Evolutionary conservation across 2,113 vertebrate genomes (phyloP).

Genomic region (Vanacampus margaritifer): DNA sequence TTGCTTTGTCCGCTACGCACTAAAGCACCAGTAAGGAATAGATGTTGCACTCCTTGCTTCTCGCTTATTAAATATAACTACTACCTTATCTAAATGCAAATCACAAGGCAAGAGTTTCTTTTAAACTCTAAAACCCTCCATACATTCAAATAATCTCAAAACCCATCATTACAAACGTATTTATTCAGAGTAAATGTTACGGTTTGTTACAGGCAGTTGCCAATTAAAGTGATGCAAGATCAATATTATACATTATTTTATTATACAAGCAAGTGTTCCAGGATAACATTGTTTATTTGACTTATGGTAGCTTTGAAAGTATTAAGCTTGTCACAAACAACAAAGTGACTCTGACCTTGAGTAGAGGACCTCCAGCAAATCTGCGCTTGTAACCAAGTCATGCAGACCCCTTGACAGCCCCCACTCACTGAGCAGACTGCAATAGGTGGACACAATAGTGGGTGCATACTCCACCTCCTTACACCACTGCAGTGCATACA

Average conservation of each 20-base stretch:
- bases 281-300: background rate
- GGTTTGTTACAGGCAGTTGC: too few relatives aligned
- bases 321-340: background rate
- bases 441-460: slow-evolving; percentile 69
- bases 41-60: too few relatives aligned
- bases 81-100: too few relatives aligned
- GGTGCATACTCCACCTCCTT: slow-evolving; percentile 80
- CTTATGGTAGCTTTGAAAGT: background rate
- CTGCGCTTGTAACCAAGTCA: slow-evolving; percentile 46
- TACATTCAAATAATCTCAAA: too few relatives aligned
- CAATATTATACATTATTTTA: background rate
- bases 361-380: slow-evolving; percentile 78
- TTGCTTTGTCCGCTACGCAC: background rate
- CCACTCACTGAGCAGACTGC: slow-evolving; percentile 76
- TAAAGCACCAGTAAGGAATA: too few relatives aligned
- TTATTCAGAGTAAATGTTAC: too few relatives aligned
- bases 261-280: background rate
- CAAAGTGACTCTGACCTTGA: slow-evolving; percentile 69
- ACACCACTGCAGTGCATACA: slow-evolving; percentile 92
- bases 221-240: background rate
- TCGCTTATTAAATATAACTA: too few relatives aligned
- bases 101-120: too few relatives aligned
- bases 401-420: slow-evolving; percentile 70
- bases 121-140: too few relatives aligned
- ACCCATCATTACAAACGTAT: too few relatives aligned